Evolutionary conservation across 2,113 vertebrate genomes (phyloP), one percentile per base, ranked within the genome.

Genomic region (Cheilinus undulatus): DNA sequence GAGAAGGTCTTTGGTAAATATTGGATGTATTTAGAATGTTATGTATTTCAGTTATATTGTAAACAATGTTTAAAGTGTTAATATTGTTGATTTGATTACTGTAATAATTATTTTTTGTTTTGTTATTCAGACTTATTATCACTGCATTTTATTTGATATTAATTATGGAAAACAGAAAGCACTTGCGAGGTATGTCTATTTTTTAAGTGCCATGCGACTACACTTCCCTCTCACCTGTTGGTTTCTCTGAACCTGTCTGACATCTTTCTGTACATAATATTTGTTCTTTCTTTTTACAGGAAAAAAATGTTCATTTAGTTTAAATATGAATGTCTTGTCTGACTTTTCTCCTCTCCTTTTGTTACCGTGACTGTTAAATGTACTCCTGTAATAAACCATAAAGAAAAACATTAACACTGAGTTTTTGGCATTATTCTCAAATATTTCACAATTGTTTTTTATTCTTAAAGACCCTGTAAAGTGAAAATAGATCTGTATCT

Each of bases 21-120:
- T 96, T 96, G 95, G 95, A 96, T 97, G 94, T 98, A 96, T 97
- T 96, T 96, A 97, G 97, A 90, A 82, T 89, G 96, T 96, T 95
- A 95, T 96, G 95, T 91, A 95, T 94, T 94, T 91, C 86, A 85
- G 88, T 95, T 92, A 96, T 95, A 97, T 93, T 97, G 95, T 97
- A 97, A 95, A 96, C 95, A 92, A 93, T 86, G 94, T 95, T 94
- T 93, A 95, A 89, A 94, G 95, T 96, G 95, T 97, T 97, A 95
- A 98, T 97, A 96, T 96, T 95, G 95, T 96, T 94, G 69, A 91
- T 96, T 96, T 89, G 85, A 82, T 92, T 89, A 90, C 85, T 93
- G 88, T 93, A 92, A 90, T 94, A 91, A 92, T 92, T 91, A 87
- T 89, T 88, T 85, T 90, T 87, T 86, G 72, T 87, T 88, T 88